A percentile compares a stretch with the other conserved stretches of the same genome.
Evolutionary conservation across 92 coral and sea anemone species (phyloP).

Genomic region (Parazoanthus darwini): DNA sequence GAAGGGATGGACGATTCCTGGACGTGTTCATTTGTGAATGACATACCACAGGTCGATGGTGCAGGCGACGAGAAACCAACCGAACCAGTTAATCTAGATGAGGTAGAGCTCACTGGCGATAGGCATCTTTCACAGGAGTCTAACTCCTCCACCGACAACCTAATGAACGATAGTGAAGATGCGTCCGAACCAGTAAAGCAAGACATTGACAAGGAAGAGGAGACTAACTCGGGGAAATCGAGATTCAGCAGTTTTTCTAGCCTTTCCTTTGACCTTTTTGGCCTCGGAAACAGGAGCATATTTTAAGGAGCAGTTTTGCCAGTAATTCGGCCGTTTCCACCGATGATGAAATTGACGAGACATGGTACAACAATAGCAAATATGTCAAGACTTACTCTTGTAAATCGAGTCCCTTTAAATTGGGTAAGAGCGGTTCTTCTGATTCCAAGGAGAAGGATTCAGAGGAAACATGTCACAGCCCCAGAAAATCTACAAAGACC

Average conservation of each 20-base stretch:
- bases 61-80: conserved; percentile 67
- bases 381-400: conserved; percentile 8
- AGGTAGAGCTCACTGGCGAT: background rate
- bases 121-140: background rate
- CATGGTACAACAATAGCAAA: background rate
- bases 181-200: background rate
- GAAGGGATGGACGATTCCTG: conserved; percentile 79
- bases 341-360: background rate
- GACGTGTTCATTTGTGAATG: conserved; percentile 67
- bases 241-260: background rate
- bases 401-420: background rate
- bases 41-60: conserved; percentile 91
- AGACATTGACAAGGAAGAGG: background rate
- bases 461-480: background rate
- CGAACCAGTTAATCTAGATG: background rate
- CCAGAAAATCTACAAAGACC: background rate
- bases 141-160: background rate
- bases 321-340: background rate
- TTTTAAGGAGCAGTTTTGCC: background rate
- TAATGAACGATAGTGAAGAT: background rate
- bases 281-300: background rate
- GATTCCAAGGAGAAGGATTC: background rate
- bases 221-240: conserved; percentile 1
- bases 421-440: background rate
- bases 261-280: conserved; percentile 26